phyloP scores from a whole-genome alignment of 2,113 vertebrate genomes.

The Monarcha castaneiventris region DNA sequence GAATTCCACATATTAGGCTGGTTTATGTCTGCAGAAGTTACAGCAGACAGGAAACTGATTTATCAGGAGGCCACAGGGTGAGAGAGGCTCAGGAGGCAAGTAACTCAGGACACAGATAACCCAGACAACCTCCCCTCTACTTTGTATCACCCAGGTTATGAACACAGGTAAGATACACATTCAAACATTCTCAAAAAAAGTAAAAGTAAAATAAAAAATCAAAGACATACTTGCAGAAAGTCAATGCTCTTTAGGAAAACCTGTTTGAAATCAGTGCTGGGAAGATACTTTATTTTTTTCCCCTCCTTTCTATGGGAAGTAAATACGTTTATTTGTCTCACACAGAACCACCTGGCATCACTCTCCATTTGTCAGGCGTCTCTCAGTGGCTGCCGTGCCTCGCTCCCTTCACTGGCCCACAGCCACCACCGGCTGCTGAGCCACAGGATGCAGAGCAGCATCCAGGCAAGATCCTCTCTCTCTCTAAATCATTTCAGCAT shows the following conservation, averaged over 20 bases:
- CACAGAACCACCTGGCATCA: neutral
- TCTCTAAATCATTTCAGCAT: neutral
- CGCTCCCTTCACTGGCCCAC: neutral
- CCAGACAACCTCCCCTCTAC: neutral
- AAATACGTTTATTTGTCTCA: neutral
- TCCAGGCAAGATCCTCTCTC: neutral
- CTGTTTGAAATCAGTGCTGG: neutral
- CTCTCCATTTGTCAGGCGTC: neutral
- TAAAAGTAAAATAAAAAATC: neutral
- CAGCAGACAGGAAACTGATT: neutral
- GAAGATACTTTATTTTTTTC: accelerated
- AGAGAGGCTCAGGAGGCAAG: neutral
- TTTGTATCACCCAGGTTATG: neutral
- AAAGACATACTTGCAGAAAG: neutral
- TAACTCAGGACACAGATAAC: accelerated
- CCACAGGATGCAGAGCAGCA: neutral
- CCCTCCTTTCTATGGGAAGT: neutral
- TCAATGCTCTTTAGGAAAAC: neutral
- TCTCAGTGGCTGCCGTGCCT: neutral
- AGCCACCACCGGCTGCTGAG: neutral
- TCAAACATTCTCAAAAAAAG: neutral
- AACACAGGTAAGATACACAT: accelerated
- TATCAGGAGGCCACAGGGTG: neutral
- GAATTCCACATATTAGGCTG: neutral
- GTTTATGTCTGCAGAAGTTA: neutral